These are phyloP conservation scores for Eulacestoma nigropectus DNA, from an alignment of 2,113 vertebrate species.

Conservation along the genomic window DNA sequence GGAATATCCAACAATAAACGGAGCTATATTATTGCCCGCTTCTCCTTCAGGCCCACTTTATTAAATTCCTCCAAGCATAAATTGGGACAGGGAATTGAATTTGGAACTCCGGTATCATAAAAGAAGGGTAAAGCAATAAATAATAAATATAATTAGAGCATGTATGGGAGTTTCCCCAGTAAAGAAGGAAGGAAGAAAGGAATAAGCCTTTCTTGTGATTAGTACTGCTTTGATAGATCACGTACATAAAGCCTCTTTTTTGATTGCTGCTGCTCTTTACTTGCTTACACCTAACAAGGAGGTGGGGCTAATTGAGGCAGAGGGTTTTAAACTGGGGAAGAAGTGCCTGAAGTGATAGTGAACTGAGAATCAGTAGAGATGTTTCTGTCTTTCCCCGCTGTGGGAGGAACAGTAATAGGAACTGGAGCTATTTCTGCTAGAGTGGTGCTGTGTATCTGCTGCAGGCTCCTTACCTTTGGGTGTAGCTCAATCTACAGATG, in stretches of 20 bases:
- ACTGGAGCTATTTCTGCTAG: neutral
- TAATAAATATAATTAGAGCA: neutral
- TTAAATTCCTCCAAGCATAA: neutral
- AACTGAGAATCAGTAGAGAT: neutral
- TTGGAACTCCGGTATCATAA: neutral
- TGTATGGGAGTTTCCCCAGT: rapidly evolving
- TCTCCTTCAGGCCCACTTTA: neutral
- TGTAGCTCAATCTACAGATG: neutral
- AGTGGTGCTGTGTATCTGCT: neutral
- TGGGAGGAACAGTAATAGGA: neutral
- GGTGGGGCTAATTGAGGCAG: neutral
- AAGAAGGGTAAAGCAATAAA: neutral
- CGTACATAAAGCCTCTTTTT: neutral
- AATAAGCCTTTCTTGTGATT: neutral
- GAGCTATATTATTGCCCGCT: rapidly evolving
- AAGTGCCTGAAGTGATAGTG: neutral
- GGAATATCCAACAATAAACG: neutral
- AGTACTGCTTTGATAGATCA: neutral
- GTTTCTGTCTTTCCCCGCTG: neutral
- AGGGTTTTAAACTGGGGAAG: neutral
- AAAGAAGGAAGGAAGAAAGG: neutral
- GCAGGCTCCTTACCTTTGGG: neutral
- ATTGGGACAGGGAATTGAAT: neutral
- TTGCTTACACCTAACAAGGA: neutral
- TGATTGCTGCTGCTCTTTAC: neutral